Evolutionary conservation across 2,888 invertebrate genomes (phyloP).

Genomic region (Amblyteles armatorius): DNA sequence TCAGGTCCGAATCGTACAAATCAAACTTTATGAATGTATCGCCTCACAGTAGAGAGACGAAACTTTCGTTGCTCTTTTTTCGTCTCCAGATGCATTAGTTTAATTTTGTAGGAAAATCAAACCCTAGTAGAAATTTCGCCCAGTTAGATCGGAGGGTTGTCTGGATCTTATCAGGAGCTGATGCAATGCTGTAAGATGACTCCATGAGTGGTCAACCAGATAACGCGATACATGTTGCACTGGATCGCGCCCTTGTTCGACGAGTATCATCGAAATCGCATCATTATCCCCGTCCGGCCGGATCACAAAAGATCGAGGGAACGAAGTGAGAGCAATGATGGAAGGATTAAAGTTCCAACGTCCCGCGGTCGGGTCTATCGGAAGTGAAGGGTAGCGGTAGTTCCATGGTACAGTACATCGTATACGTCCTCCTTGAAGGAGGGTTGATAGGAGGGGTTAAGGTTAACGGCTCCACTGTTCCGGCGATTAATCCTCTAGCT

Average conservation of each 20-base stretch:
- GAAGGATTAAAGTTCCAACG: slow-evolving; percentile 39
- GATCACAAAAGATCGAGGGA: slow-evolving; percentile 26
- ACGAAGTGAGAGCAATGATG: slow-evolving; percentile 18
- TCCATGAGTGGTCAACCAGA: not conserved
- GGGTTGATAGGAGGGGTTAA: slow-evolving; percentile 65
- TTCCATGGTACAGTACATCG: slow-evolving; percentile 7
- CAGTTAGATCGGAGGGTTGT: no score
- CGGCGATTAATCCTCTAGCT: slow-evolving; percentile 75
- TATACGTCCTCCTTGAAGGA: slow-evolving; percentile 40
- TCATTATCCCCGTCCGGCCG: slow-evolving; percentile 2
- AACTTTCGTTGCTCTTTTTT: not conserved
- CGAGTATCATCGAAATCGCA: not conserved
- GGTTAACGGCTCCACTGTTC: slow-evolving; percentile 70
- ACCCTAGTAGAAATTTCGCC: no score
- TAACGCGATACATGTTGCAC: not conserved
- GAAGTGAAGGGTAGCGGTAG: slow-evolving; percentile 24
- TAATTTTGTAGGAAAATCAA: not conserved
- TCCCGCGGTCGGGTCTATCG: slow-evolving; percentile 31
- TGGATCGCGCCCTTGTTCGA: not conserved
- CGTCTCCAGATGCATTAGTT: no score
- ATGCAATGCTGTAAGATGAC: no score
- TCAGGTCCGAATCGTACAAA: not conserved
- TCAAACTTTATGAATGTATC: not conserved
- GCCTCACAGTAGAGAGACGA: not conserved
- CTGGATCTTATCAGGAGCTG: no score